Conservation (phyloP, 35 echinoderm and acorn worm species). For the Diadema setosum region DNA sequence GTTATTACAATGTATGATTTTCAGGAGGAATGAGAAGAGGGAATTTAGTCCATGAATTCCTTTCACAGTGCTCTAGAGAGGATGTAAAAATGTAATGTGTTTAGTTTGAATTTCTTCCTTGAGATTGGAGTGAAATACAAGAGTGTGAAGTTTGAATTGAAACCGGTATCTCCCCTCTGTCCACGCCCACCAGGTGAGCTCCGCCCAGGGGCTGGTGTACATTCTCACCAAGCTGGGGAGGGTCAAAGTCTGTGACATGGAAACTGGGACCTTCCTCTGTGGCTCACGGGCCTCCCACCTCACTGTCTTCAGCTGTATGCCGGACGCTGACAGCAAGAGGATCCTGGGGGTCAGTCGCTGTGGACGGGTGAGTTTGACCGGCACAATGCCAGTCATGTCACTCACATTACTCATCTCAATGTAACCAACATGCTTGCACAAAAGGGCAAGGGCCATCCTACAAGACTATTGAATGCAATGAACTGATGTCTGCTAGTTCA, state of each 20-base stretch:
- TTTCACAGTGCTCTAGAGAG: too few species aligned
- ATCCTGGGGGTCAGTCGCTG: slow-evolving; percentile 62
- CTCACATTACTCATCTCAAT: background rate
- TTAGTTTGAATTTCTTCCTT: too few species aligned
- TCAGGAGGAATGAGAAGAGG: too few species aligned
- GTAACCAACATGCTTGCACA: background rate
- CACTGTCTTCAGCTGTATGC: slow-evolving; percentile 63
- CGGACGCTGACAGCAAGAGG: slow-evolving; percentile 61
- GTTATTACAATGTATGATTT: too few species aligned
- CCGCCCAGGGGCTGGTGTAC: slow-evolving; percentile 75
- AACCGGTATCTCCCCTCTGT: too few species aligned
- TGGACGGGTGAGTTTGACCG: slow-evolving; percentile 65
- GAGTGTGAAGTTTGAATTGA: too few species aligned
- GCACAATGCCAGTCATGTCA: background rate
- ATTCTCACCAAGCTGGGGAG: slow-evolving; percentile 82
- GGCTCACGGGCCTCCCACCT: slow-evolving; percentile 58
- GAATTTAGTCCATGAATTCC: too few species aligned
- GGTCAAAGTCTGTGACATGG: slow-evolving; percentile 84
- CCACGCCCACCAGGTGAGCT: slow-evolving; percentile 77
- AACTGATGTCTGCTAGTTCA: background rate
- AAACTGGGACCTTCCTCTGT: slow-evolving; percentile 72
- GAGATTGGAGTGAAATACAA: too few species aligned
- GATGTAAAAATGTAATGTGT: too few species aligned
- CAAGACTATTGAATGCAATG: background rate
- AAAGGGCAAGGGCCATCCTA: too few species aligned